Base-by-base conservation (phyloP, 2,888 invertebrate species). In the Yponomeuta plumbellus region DNA sequence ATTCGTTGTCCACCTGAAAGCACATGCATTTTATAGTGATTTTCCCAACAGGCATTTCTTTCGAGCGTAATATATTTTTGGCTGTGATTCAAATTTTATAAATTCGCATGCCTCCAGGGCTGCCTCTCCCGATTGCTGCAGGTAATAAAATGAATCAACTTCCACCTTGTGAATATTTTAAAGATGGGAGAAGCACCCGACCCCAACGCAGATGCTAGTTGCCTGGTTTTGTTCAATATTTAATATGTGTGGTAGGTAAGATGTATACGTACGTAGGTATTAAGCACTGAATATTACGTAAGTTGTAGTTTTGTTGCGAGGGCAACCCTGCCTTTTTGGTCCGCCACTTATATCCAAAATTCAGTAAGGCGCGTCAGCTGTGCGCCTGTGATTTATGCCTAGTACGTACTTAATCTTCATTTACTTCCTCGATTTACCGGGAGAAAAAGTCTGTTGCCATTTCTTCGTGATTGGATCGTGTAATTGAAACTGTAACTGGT, bases 301-400 rank as follows among this genome's bases (percentile, higher is more conserved):
- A 67, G 71, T 70, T 69, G 71, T 70, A 68, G 67, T 67, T 67
- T 68, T 67, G 66, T 77, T 75, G 72, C 73, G 74, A 73, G 74
- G 72, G 70, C 73, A 72, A 72, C 73, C 72, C 74, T 72, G 72
- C 58, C 65, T 58, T 64, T 58, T 34, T 34, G 17, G 71, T 71
- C 74, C 73, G 73, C 74, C 34, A 8, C 34, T 34, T 80, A 83
- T 80, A 84, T 85, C 77, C 80, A 81, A 79, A 81, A 88, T 86
- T 87, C 85, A 79, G 80, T 73, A 65, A 77, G 81, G 78, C 75
- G 74, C 86, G 84, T 81, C 84, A 82, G 80, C 84, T 85, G 81
- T 85, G 81, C 79, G 74, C 69, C 75, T 68, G 78, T 85, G 85
- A 86, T 86, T 86, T 86, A 86, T 86, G 75, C 79, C 76, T 75